These are phyloP conservation scores for Zaprionus vittiger DNA, from an alignment of 1,140 invertebrate species.

Conservation along the genomic window DNA sequence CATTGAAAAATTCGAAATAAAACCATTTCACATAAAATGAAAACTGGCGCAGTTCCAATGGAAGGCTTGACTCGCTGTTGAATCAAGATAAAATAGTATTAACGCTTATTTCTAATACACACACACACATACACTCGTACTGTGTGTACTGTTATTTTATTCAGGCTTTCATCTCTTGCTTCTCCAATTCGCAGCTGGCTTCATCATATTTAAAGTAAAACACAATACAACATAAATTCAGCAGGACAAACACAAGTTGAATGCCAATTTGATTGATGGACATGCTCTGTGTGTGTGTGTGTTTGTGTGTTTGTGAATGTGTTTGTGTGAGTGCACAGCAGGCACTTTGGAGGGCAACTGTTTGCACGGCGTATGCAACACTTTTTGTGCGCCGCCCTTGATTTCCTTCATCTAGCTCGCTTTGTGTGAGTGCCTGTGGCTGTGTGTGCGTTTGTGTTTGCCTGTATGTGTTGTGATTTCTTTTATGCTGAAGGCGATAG, in stretches of 20 bases:
- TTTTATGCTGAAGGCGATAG: conserved; percentile 50
- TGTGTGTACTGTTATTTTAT: conserved; percentile 13
- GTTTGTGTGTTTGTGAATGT: conserved; percentile 1
- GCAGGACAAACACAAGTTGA: conserved; percentile 44
- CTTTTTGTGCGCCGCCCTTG: conserved; percentile 32
- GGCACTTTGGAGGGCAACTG: conserved; percentile 7
- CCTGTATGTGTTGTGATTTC: conserved; percentile 39
- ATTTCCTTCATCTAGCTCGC: conserved; percentile 7
- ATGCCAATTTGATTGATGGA: conserved; percentile 71
- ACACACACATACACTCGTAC: not conserved
- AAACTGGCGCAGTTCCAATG: conserved; percentile 5
- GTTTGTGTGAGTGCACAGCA: conserved; percentile 19
- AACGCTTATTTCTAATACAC: not conserved
- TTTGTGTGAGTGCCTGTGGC: not conserved
- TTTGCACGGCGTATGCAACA: conserved; percentile 13
- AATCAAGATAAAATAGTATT: conserved; percentile 14
- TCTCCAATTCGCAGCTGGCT: not conserved
- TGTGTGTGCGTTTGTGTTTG: conserved; percentile 5
- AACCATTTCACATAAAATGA: conserved; percentile 3
- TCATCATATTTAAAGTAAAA: conserved; percentile 36
- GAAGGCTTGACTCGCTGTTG: conserved; percentile 2
- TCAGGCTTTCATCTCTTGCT: conserved; percentile 26
- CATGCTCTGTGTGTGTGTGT: conserved; percentile 11
- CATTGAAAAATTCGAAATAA: not conserved
- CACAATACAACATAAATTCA: conserved; percentile 46